Evolutionary conservation across 2,888 invertebrate species (phyloP), one percentile per base, ranked within the genome.

Genomic region (Lasius fuliginosus): DNA sequence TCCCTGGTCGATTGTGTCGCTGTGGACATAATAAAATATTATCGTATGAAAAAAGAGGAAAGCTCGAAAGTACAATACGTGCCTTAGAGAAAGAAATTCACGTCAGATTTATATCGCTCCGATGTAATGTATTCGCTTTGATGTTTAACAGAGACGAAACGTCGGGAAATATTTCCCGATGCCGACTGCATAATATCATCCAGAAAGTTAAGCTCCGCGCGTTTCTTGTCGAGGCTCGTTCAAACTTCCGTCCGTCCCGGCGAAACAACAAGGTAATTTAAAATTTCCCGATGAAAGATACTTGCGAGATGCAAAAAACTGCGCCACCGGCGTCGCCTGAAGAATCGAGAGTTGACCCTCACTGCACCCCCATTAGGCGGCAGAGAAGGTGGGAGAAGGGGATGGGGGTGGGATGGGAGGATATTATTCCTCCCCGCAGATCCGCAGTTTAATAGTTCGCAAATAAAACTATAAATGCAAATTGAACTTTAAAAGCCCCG

Each of bases 381-480:
- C 18, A 62, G 42, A 27, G 23, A 23, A 23, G 23, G 23, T 23
- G 3, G 30, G 30, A 33, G 30, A 33, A 58, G 56, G 36, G 11
- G 23, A 23, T 23, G 23, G 27, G n/a, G n/a, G 15, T 36, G 6
- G n/a, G 11, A 23, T 11, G 36, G 11, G 0, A 40, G 40, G 0
- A 15, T 18, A 79, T 79, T 79, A 71, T 79, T 53, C 33, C 56
- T 30, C 18, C 60, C 12, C 60, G 23, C 33, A 33, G 46, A 71
- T 58, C 18, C 58, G 27, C n/a, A 8, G 15, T 81, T 73, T 81
- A 33, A 81, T 73, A 81, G 74, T 49, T 49, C 0, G 12, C 74
- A 60, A 49, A 81, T 81, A 71, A 79, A 79, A 79, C 69, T n/a
- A 36, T 46, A 81, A 81, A 73, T 46, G 79, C 73, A 79, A 71